A percentile compares a stretch with the other conserved stretches of the same genome.
These are phyloP conservation scores for Aspidiotus rigidus DNA, from an alignment of 2,888 invertebrate genomes.

Conservation along the genomic window DNA sequence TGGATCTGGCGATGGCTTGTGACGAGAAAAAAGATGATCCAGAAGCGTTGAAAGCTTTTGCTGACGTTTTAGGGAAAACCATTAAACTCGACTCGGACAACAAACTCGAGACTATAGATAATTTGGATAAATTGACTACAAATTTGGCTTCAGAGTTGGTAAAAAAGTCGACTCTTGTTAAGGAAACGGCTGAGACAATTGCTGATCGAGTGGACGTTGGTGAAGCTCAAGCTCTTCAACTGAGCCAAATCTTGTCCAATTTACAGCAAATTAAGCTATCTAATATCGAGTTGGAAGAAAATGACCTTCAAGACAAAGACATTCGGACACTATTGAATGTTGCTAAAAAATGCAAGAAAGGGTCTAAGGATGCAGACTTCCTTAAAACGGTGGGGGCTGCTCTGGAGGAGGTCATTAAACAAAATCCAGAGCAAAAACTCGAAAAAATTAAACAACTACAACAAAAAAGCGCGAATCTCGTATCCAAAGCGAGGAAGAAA, in stretches of 20 bases:
- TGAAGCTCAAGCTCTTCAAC: not conserved
- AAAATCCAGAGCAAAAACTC: not conserved
- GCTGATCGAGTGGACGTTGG: not conserved
- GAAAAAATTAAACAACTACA: conserved; percentile 7
- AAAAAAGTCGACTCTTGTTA: not conserved
- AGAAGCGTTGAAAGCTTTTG: not conserved
- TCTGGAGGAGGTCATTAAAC: not conserved
- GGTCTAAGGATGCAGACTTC: not conserved
- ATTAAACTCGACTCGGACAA: conserved; percentile 3
- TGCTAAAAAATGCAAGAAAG: not conserved
- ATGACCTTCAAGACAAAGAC: not conserved
- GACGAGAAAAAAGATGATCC: not conserved
- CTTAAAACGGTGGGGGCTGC: not conserved
- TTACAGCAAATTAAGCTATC: conserved; percentile 7
- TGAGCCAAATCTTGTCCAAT: not conserved
- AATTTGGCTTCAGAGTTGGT: not conserved
- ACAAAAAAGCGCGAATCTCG: not conserved
- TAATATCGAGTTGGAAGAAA: not conserved
- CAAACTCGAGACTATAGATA: conserved; percentile 5
- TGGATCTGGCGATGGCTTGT: conserved; percentile 6
- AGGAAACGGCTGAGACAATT: not conserved
- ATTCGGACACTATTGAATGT: not conserved
- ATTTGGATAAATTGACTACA: conserved; percentile 5
- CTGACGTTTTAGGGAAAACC: not conserved
- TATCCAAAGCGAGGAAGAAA: not conserved